A percentile compares a stretch with the other conserved stretches of the same genome.
Conservation (phyloP, 2,113 vertebrate species). For the Gadus macrocephalus region DNA sequence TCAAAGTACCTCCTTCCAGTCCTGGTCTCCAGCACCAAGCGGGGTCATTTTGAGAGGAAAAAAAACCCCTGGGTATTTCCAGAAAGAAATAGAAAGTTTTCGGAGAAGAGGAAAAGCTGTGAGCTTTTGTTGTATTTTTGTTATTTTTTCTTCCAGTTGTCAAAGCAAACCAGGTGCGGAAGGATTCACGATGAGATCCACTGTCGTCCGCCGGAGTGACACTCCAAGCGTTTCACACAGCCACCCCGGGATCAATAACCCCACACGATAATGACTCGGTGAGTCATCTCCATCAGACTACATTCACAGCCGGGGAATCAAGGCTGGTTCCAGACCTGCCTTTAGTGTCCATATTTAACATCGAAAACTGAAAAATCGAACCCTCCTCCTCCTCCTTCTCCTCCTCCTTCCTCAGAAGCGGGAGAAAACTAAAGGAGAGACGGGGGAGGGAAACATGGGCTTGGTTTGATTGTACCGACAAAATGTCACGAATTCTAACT, state of each 20-base stretch:
- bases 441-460: no score
- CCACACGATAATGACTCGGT: no score
- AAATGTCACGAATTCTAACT: no score
- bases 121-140: slow-evolving; percentile 15
- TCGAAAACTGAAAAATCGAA: slow-evolving; percentile 3
- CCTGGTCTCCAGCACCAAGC: slow-evolving; percentile 39
- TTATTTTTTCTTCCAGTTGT: slow-evolving; percentile 26
- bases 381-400: no score
- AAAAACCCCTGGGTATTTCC: no score
- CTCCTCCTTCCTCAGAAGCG: no score
- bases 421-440: no score
- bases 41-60: slow-evolving; percentile 34
- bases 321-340: slow-evolving; percentile 6
- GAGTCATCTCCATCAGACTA: no score
- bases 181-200: slow-evolving; percentile 28
- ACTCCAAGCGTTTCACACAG: neutral
- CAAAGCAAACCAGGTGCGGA: slow-evolving; percentile 7
- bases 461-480: no score
- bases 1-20: slow-evolving; percentile 36
- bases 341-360: slow-evolving; percentile 34
- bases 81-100: slow-evolving; percentile 19
- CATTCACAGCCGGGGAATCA: no score
- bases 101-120: slow-evolving; percentile 18
- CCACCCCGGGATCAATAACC: slow-evolving; percentile 27
- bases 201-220: neutral